A percentile compares a stretch with the other conserved stretches of the same genome.
These are phyloP conservation scores for Tyto alba DNA, from an alignment of 2,113 vertebrate species.

Conservation along the genomic window DNA sequence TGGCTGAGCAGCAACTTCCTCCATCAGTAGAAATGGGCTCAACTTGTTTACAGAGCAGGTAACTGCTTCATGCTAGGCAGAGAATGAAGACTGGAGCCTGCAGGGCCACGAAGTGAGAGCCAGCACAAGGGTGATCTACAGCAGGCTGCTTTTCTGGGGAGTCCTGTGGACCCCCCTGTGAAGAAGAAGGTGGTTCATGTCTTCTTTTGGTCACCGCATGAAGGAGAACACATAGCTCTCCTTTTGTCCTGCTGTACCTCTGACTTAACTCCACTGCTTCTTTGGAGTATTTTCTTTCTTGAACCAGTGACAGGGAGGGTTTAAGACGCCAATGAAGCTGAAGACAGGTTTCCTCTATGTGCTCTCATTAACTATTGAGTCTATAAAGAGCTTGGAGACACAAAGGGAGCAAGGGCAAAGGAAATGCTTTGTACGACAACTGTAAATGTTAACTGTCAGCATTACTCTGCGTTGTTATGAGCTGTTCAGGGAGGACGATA, in stretches of 20 bases:
- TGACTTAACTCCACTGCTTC: not conserved
- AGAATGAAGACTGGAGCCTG: not conserved
- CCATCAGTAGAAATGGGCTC: not conserved
- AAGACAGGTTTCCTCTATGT: not conserved
- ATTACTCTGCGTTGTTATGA: not conserved
- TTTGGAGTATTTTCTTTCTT: not conserved
- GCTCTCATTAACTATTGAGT: not conserved
- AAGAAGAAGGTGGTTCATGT: not conserved
- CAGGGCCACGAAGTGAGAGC: not conserved
- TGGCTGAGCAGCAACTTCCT: not conserved
- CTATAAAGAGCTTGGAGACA: not conserved
- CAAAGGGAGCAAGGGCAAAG: not conserved
- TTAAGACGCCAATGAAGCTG: not conserved
- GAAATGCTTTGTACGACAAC: not conserved
- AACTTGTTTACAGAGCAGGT: not conserved
- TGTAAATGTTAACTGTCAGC: not conserved
- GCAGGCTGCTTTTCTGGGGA: not conserved
- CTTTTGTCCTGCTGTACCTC: not conserved
- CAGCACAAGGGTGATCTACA: not conserved
- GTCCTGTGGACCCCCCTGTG: accelerated
- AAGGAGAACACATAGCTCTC: not conserved
- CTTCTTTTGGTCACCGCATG: not conserved
- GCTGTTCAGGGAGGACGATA: not conserved
- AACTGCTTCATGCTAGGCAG: not conserved
- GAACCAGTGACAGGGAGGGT: not conserved